Evolutionary conservation across 2,113 vertebrate species (phyloP), one percentile per base, ranked within the genome.

Genomic region (Pseudorhombus dupliciocellatus): DNA sequence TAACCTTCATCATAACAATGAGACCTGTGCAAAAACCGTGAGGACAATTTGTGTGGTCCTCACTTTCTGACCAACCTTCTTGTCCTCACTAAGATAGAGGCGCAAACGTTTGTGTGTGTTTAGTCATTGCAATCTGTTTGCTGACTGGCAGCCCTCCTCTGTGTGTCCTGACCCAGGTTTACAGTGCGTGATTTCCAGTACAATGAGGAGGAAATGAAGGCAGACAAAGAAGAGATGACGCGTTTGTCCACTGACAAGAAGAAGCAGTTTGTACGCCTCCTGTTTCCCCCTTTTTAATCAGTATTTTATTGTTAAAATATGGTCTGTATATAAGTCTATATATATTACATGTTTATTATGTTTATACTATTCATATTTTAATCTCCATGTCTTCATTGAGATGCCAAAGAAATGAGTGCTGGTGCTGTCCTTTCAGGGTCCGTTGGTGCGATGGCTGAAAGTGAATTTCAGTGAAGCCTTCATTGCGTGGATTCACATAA

Each of bases 391-490:
- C 10, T 9, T 51, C 5, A 16, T 34, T 52, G 0, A 62, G 15
- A 42, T 8, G 28, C 34, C 57, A 11, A 62, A 21, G 12, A 59
- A 71, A 40, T 4, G 4, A 44, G 28, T 53, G 4, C 5, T 28
- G 18, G 68, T 60, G n/a, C 57, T 55, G 2, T 80, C 21, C 20
- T 66, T 87, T 57, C 67, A 99, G 98, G 98, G 98, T 28, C 97
- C 97, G 66, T 90, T 99, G 70, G 98, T 99, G 22, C 95, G 98
- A 73, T 99, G 98, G 98, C 95, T 99, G 87, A 99, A 99, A 93
- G 98, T 99, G 53, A 99, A 99, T 93, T 99, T 99, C 95, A 99
- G 97, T 53, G 98, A 99, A 92, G 98, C 97, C 30, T 99, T 99
- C 90, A 99, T 99, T 66, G 98, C 97, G 0, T 99, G 98, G 98